phyloP scores from a whole-genome alignment of 2,888 invertebrate genomes.

The Dryobota labecula region DNA sequence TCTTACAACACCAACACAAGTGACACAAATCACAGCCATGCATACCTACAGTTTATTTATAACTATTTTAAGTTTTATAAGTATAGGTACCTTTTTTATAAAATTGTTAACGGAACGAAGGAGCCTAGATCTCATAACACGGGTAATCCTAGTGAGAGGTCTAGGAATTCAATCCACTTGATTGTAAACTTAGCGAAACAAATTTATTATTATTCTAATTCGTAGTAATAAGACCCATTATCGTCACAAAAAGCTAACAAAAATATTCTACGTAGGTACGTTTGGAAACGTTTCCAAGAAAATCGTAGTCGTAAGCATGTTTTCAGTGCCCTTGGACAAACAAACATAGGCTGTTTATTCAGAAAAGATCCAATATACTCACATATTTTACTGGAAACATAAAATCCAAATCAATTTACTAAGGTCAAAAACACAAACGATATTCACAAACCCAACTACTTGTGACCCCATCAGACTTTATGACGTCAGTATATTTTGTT shows the following conservation, averaged over 20 bases:
- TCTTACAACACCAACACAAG: too few species aligned
- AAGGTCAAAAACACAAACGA: slow-evolving; percentile 34
- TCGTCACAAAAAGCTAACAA: not conserved
- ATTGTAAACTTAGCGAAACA: not conserved
- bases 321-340: slow-evolving; percentile 14
- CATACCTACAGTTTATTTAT: too few species aligned
- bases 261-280: not conserved
- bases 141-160: not conserved
- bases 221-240: not conserved
- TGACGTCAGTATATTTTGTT: slow-evolving; percentile 43
- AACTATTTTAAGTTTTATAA: not conserved
- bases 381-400: slow-evolving; percentile 5
- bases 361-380: slow-evolving; percentile 6
- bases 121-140: not conserved
- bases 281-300: slow-evolving; percentile 35
- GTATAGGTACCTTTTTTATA: not conserved
- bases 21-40: too few species aligned
- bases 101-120: not conserved
- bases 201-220: not conserved
- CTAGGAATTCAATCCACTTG: not conserved
- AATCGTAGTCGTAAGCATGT: slow-evolving; percentile 18
- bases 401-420: slow-evolving; percentile 37
- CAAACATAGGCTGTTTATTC: slow-evolving; percentile 13
- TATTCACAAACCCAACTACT: slow-evolving; percentile 34
- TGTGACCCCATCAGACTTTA: slow-evolving; percentile 53